Evolutionary conservation across 2,888 invertebrate species (phyloP).

Genomic region (Hoplodrina ambigua): DNA sequence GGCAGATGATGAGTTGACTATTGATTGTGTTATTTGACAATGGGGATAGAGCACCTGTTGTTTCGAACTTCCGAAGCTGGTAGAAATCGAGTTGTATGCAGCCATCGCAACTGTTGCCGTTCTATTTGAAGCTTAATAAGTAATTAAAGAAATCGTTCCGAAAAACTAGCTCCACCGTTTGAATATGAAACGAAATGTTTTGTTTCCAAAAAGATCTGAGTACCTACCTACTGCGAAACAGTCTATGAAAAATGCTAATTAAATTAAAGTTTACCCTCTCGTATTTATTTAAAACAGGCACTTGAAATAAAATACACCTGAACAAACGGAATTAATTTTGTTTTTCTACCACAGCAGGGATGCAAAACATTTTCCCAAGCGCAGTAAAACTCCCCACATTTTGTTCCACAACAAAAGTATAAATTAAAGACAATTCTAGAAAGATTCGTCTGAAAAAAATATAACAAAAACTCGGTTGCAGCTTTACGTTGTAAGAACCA

Average conservation of each 20-base stretch:
- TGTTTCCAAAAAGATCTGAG: background rate
- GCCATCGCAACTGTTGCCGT: too few relatives aligned
- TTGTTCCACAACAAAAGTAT: constrained; percentile 54
- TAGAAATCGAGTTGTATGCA: too few relatives aligned
- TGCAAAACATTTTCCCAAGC: constrained; percentile 37
- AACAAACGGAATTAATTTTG: constrained; percentile 33
- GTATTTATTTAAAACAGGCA: constrained; percentile 33
- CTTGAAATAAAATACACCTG: constrained; percentile 38
- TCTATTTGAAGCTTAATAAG: too few relatives aligned
- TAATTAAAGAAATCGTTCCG: too few relatives aligned
- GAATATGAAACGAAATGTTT: background rate
- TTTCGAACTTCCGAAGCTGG: too few relatives aligned
- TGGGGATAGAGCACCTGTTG: too few relatives aligned
- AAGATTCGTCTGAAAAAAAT: constrained; percentile 63
- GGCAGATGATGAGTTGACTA: too few relatives aligned
- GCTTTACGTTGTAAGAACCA: constrained; percentile 57
- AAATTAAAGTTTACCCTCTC: constrained; percentile 22
- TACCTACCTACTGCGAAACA: background rate
- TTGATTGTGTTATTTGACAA: too few relatives aligned
- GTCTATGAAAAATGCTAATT: constrained; percentile 32
- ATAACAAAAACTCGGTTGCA: constrained; percentile 58
- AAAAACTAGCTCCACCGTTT: background rate
- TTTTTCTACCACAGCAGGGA: constrained; percentile 19
- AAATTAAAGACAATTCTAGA: constrained; percentile 64
- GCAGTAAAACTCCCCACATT: constrained; percentile 37